Evolutionary conservation across 2,113 vertebrate genomes (phyloP).

Genomic region (Baryphthengus martii): DNA sequence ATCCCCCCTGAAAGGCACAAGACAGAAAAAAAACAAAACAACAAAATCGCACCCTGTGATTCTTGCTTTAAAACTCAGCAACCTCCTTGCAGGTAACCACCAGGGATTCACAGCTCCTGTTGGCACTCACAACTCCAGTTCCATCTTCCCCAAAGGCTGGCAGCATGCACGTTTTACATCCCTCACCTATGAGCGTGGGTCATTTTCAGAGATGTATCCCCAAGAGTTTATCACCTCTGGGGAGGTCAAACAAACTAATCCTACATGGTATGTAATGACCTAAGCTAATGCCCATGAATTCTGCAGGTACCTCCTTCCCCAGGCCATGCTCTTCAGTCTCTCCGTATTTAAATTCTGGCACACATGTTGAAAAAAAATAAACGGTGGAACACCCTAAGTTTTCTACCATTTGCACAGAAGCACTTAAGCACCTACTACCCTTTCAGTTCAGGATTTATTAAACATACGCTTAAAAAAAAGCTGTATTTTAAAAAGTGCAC

Average conservation of each 20-base stretch:
- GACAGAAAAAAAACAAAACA: background rate
- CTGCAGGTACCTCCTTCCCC: background rate
- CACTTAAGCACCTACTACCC: background rate
- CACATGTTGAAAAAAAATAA: background rate
- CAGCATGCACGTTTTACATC: too few relatives aligned
- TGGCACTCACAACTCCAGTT: background rate
- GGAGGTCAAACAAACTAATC: background rate
- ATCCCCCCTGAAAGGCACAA: background rate
- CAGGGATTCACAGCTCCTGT: background rate
- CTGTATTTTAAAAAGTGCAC: background rate
- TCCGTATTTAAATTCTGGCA: background rate
- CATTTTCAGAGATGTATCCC: background rate
- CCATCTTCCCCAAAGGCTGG: background rate
- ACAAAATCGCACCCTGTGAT: too few relatives aligned
- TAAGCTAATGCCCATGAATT: background rate
- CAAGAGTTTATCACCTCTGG: background rate
- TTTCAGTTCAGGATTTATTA: background rate
- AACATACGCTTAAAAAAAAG: background rate
- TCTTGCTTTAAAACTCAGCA: background rate
- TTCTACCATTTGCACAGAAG: background rate
- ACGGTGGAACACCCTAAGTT: background rate
- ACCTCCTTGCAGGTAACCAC: background rate
- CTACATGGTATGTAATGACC: fast-evolving
- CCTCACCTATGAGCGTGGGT: fast-evolving
- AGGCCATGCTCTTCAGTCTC: background rate